Base-by-base conservation (phyloP, 2,888 invertebrate species). In the Eristalinus aeneus region DNA sequence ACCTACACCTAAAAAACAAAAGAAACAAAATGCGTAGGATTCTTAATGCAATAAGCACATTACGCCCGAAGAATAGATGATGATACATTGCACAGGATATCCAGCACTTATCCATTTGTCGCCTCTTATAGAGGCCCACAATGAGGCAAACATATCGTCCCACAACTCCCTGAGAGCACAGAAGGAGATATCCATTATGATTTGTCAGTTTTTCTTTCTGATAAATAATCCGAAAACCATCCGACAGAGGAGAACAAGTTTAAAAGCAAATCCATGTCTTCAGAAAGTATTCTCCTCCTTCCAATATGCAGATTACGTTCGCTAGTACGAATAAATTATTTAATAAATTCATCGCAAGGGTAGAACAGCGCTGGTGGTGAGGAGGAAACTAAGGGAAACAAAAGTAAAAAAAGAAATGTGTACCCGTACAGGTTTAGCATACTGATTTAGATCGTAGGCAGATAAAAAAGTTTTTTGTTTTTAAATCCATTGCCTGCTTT, bases 191-290 rank as follows among this genome's bases (percentile, higher is more conserved):
- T 16, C 36, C 27, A 1, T 36, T 16, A 39, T 36, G 5, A 36
- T 53, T 36, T 39, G 6, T 56, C 36, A 36, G 27, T 9, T 65
- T 64, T 64, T 39, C 34, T 56, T 36, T 58, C 58, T 16, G 46
- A 46, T 46, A 46, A 46, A 46, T 46, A 46, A 46, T 58, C 58
- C 23, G 56, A 22, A 31, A 32, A 32, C 22, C 27, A 46, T 46
- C 46, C 61, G 32, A 73, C n/a, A 23, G 69, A 74, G 53, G 71
- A 54, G 56, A 69, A 61, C 60, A 74, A 75, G 74, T 84, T 80
- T 79, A 84, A 84, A 84, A 84, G 84, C 84, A 84, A 72, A 84
- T 84, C 34, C 84, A 61, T 84, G 84, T 84, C 79, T 72, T 53
- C 39, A 34, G 22, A 79, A 71, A 84, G 75, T 78, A 64, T 36